Percentiles rank a stretch among this genome's conserved stretches.
Evolutionary conservation across 2,113 vertebrate genomes (phyloP).

Genomic region (Oostethus manadensis): DNA sequence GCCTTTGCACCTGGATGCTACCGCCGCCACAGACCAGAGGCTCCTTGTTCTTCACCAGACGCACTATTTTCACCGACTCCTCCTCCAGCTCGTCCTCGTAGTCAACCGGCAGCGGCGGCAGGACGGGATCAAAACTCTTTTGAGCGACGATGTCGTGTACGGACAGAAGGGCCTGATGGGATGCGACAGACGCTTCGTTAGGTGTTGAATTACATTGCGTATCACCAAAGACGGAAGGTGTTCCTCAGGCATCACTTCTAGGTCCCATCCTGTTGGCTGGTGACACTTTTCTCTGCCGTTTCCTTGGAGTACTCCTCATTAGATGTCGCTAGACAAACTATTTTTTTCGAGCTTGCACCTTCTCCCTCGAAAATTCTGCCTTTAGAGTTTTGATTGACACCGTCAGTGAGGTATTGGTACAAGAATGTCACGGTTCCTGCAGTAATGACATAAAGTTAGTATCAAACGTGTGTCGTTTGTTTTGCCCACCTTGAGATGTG

Average conservation of each 20-base stretch:
- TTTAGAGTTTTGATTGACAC: too few relatives aligned
- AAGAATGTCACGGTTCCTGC: too few relatives aligned
- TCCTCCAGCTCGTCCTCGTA: constrained; percentile 90
- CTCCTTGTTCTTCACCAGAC: constrained; percentile 95
- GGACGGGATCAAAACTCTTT: constrained; percentile 93
- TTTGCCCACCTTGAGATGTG: constrained; percentile 83
- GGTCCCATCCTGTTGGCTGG: background rate
- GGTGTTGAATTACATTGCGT: too few relatives aligned
- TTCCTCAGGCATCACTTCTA: background rate
- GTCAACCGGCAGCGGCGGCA: constrained; percentile 88
- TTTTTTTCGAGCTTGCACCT: too few relatives aligned
- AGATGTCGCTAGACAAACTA: too few relatives aligned
- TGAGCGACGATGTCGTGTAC: constrained; percentile 93
- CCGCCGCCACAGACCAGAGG: constrained; percentile 76
- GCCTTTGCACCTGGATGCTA: background rate
- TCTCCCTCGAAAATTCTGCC: too few relatives aligned
- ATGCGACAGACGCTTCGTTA: background rate
- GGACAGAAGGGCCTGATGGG: constrained; percentile 82
- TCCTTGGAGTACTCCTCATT: background rate
- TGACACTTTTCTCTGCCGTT: too few relatives aligned
- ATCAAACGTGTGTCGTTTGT: background rate
- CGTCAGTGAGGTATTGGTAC: too few relatives aligned
- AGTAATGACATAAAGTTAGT: too few relatives aligned
- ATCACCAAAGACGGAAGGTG: too few relatives aligned
- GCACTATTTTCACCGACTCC: constrained; percentile 94